Evolutionary conservation across 2,113 vertebrate species (phyloP), one percentile per base, ranked within the genome.

Genomic region (Callaeas wilsoni): DNA sequence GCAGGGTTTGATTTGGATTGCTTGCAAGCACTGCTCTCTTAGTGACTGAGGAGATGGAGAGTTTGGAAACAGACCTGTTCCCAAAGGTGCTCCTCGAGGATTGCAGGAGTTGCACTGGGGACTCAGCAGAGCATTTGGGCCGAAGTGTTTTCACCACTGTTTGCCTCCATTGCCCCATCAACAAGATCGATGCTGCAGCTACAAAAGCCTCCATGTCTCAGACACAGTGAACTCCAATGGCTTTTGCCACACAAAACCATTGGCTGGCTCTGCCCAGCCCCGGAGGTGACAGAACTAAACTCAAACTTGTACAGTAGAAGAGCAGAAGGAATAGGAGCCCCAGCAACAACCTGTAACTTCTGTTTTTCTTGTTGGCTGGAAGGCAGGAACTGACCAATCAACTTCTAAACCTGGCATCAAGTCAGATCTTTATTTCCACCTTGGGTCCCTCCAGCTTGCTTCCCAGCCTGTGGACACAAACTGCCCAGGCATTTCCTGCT

Each of bases 401-500:
- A 65, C 81, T 97, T 96, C 89, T 90, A 87, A 64, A 91, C 53
- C 91, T 97, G 97, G 97, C 94, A 64, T 56, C 12, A 21, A 69
- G 59, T 94, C 96, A 91, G 91, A 89, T 71, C 91, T 97, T 95
- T 94, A 95, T 96, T 97, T 97, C 96, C 85, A 97, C 94, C 87
- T 55, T 60, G 93, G 93, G 93, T 87, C 49, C 62, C 56, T 97
- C 91, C 97, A 97, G 84, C 87, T 93, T 94, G 62, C 93, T 96
- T 90, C 96, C 87, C 69, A 93, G 96, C 84, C 92, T 87, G 74
- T 77, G 98, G 96, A 97, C 71, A 97, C 96, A 93, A 96, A 95
- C 89, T 93, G 94, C 89, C 16, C 33, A 97, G 97, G 97, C 93
- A 96, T 98, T 98, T 98, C 97, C 97, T 98, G 90, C 95, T 96